Conservation (phyloP, 2,888 invertebrate species). For the Steromphala cineraria region DNA sequence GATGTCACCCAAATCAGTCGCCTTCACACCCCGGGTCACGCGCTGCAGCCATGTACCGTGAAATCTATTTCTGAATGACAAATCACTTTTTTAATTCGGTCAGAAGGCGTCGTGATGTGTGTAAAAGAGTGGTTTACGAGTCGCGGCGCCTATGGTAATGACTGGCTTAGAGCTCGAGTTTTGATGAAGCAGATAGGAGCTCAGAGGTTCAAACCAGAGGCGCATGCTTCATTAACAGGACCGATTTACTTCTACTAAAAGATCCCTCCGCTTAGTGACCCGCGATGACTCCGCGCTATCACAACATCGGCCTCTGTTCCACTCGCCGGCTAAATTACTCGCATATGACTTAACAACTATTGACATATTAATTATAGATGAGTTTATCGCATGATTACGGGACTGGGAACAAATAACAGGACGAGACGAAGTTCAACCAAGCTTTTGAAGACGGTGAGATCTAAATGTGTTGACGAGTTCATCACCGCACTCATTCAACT, state of each 20-base stretch:
- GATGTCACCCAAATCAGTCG: neutral
- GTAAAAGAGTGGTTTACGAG: neutral
- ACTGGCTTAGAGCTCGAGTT: neutral
- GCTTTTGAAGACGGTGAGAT: too few relatives aligned
- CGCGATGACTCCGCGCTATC: neutral
- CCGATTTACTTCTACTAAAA: neutral
- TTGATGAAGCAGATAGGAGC: neutral
- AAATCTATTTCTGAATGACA: neutral
- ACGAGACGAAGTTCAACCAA: too few relatives aligned
- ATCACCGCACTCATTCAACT: too few relatives aligned
- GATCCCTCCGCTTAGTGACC: neutral
- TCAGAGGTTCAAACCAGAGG: neutral
- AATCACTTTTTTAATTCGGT: constrained; percentile 2
- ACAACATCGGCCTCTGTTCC: neutral
- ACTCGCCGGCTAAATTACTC: neutral
- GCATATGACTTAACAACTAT: neutral
- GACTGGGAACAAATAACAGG: too few relatives aligned
- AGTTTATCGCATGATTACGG: neutral
- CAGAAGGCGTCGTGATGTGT: neutral
- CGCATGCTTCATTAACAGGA: neutral
- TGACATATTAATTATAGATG: constrained; percentile 5
- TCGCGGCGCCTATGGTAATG: neutral
- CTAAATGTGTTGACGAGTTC: too few relatives aligned
- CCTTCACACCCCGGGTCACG: neutral
- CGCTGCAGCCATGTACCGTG: neutral